Evolutionary conservation across 2,113 vertebrate genomes (phyloP).

Genomic region (Polypterus senegalus): DNA sequence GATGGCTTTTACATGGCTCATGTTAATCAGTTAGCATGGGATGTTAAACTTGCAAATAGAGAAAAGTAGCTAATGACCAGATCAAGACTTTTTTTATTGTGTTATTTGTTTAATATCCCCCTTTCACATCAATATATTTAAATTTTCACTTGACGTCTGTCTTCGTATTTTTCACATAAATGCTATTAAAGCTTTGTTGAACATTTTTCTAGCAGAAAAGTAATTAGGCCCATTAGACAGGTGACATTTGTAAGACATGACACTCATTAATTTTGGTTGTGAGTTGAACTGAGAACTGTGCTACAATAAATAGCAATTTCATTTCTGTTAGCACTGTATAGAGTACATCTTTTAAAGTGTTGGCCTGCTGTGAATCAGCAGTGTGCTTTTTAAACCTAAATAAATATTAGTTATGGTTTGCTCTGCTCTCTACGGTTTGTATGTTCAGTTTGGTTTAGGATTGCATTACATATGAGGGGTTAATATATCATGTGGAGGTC

Average conservation of each 20-base stretch:
- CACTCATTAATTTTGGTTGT: slow-evolving; percentile 57
- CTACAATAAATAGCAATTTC: slow-evolving; percentile 57
- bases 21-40: slow-evolving; percentile 13
- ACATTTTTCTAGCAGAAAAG: too few species aligned
- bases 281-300: slow-evolving; percentile 55
- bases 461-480: background rate
- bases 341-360: slow-evolving; percentile 35
- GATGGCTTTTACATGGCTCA: slow-evolving; percentile 29
- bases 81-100: slow-evolving; percentile 26
- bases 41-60: too few species aligned
- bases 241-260: slow-evolving; percentile 29
- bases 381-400: background rate
- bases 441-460: background rate
- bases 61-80: too few species aligned
- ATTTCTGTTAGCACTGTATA: slow-evolving; percentile 44
- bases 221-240: too few species aligned
- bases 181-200: too few species aligned
- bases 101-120: slow-evolving; percentile 21
- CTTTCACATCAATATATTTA: too few species aligned
- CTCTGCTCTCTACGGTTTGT: background rate
- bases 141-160: too few species aligned
- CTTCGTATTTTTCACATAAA: too few species aligned
- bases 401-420: background rate
- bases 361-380: too few species aligned
- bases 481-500: slow-evolving; percentile 41